Evolutionary conservation across 2,888 invertebrate genomes (phyloP), one percentile per base, ranked within the genome.

Genomic region (Erynnis tages): DNA sequence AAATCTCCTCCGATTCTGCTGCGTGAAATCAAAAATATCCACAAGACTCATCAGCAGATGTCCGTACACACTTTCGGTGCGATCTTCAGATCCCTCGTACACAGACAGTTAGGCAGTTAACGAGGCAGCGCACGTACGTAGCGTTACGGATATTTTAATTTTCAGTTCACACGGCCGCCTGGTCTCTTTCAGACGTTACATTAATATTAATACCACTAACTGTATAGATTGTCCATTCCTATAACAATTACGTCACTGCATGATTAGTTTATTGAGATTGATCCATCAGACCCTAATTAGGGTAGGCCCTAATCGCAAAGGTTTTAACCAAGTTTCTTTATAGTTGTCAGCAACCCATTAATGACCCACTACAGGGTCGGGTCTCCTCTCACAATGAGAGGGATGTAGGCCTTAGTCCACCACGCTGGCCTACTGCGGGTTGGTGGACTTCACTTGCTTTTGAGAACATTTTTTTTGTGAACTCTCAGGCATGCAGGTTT

Each of bases 81-180:
- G 16, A 49, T 49, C 37, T 47, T 25, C 0, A 14, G 23, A 49
- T 41, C 32, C 41, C 34, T 48, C 40, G 40, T 10, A 10, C 17
- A 38, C 27, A 32, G 44, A 67, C 67, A 66, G 73, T 72, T 72
- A 71, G 45, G 14, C 57, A 53, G 58, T 76, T 66, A 66, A 61
- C 55, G 46, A 84, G 57, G 58, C 82, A 1, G 14, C 56, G 70
- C 85, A 84, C 86, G 87, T 66, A 63, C 65, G 47, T 19, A 50
- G 59, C 71, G 76, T 73, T 80, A 82, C 82, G 81, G 79, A 73
- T 75, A 80, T 85, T 86, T 85, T 79, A 82, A 83, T 84, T 83
- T 83, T 79, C 83, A 86, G 83, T 86, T 86, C 88, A 80, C 88
- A 88, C 83, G 84, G 70, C 65, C 67, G 57, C 57, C 64, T 69